Percentiles rank a stretch among this genome's conserved stretches.
Conservation (phyloP, 2,888 invertebrate genomes). For the Heliconius ethilla region DNA sequence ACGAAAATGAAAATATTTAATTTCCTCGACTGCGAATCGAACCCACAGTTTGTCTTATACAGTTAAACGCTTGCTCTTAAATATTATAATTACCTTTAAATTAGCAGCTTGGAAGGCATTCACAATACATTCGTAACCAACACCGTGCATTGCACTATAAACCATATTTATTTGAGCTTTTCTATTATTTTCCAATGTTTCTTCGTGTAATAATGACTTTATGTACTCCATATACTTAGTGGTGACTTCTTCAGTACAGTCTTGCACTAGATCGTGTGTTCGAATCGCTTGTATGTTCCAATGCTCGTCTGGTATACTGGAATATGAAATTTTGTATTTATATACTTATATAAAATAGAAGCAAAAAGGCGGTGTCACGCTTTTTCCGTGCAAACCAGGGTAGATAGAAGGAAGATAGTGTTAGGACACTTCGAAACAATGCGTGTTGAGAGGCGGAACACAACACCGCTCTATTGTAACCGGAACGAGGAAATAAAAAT, state of each 20-base stretch:
- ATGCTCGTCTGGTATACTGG: conserved; percentile 86
- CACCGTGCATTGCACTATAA: conserved; percentile 99
- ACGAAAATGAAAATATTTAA: too few relatives aligned
- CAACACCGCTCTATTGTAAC: too few relatives aligned
- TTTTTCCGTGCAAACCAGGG: too few relatives aligned
- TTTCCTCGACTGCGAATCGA: too few relatives aligned
- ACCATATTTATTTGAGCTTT: conserved; percentile 85
- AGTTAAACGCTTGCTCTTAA: not conserved
- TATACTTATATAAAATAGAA: not conserved
- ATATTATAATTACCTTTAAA: conserved; percentile 82
- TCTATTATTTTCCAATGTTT: conserved; percentile 79
- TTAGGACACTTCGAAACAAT: too few relatives aligned
- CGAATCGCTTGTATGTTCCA: conserved; percentile 88
- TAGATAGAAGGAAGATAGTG: not conserved
- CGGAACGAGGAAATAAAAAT: too few relatives aligned
- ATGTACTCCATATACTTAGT: conserved; percentile 85
- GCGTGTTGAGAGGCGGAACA: too few relatives aligned
- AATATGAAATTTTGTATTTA: not conserved
- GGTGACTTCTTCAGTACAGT: conserved; percentile 87
- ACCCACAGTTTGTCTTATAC: too few relatives aligned
- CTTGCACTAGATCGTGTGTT: conserved; percentile 79
- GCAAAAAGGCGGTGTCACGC: not conserved
- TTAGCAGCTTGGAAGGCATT: conserved; percentile 88
- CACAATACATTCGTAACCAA: conserved; percentile 90
- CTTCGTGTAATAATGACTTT: conserved; percentile 76